phyloP scores from a whole-genome alignment of 2,797 vertebrate species.

The Geotrypetes seraphini region DNA sequence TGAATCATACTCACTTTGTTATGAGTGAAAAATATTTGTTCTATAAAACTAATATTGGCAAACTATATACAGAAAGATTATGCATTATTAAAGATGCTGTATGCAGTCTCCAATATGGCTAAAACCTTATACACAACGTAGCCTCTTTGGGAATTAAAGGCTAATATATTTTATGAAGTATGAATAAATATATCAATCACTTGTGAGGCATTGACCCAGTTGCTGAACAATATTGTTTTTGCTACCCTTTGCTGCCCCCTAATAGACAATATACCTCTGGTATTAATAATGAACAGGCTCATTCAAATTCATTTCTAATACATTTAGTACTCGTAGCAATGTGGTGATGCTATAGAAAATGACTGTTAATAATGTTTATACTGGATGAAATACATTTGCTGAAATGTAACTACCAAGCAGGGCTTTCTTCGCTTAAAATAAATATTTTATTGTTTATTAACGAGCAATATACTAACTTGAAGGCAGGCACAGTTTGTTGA shows the following conservation, averaged over 20 bases:
- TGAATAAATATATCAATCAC: slow-evolving; percentile 32
- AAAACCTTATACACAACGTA: slow-evolving; percentile 18
- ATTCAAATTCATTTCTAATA: slow-evolving; percentile 50
- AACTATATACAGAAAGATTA: slow-evolving; percentile 32
- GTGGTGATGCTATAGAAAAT: slow-evolving; percentile 49
- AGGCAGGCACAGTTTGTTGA: background rate
- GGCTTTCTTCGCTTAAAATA: slow-evolving; percentile 28
- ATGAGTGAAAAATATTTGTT: slow-evolving; percentile 25
- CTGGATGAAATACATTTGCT: slow-evolving; percentile 29
- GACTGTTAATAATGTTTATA: slow-evolving; percentile 41
- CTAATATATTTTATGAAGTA: slow-evolving; percentile 40
- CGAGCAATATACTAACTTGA: slow-evolving; percentile 37
- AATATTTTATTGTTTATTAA: slow-evolving; percentile 37
- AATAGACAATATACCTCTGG: slow-evolving; percentile 33
- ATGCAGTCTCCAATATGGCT: slow-evolving; percentile 21
- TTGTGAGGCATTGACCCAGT: slow-evolving; percentile 49
- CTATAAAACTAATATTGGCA: slow-evolving; percentile 30
- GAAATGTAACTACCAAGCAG: slow-evolving; percentile 21
- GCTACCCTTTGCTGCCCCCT: slow-evolving; percentile 33
- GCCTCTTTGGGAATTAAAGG: slow-evolving; percentile 41
- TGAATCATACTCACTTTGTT: slow-evolving; percentile 23
- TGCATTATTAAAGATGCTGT: slow-evolving; percentile 40
- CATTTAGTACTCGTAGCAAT: slow-evolving; percentile 33
- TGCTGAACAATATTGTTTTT: slow-evolving; percentile 33
- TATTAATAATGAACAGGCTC: slow-evolving; percentile 49